phyloP scores from a whole-genome alignment of 1,140 invertebrate genomes.

The Fopius arisanus region DNA sequence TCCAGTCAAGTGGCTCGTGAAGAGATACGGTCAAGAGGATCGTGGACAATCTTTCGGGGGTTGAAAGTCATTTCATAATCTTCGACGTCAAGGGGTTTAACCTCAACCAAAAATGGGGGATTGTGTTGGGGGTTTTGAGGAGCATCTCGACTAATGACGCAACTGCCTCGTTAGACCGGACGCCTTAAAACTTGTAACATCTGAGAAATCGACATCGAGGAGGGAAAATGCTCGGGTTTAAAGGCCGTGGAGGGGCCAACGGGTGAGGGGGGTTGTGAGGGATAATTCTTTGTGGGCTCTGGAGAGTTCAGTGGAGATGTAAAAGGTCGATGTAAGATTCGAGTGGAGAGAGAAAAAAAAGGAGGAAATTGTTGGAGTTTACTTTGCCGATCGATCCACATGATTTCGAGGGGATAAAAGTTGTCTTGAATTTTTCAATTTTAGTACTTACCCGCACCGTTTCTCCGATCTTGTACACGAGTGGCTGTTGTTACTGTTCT shows the following conservation, averaged over 20 bases:
- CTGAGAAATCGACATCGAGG: not conserved
- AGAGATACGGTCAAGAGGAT: constrained; percentile 8
- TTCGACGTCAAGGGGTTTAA: constrained; percentile 23
- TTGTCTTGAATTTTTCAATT: constrained; percentile 7
- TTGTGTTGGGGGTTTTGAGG: not conserved
- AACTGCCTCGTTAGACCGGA: constrained; percentile 23
- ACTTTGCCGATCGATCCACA: not conserved
- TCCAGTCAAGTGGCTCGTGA: constrained; percentile 18
- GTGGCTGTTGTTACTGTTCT: constrained; percentile 49
- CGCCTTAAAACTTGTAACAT: constrained; percentile 1
- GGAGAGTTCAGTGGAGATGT: not conserved
- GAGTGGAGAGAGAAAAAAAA: not conserved
- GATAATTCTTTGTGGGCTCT: constrained; percentile 19
- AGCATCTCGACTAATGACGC: constrained; percentile 21
- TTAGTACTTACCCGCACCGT: constrained; percentile 54
- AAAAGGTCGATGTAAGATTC: constrained; percentile 3
- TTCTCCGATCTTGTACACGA: constrained; percentile 48
- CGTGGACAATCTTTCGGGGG: not conserved
- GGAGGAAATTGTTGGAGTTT: not conserved
- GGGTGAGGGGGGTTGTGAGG: not conserved
- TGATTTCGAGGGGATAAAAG: not conserved
- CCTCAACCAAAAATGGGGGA: not conserved
- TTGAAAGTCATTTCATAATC: constrained; percentile 31
- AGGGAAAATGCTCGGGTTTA: constrained; percentile 6
- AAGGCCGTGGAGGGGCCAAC: not conserved